These are phyloP conservation scores for Hydropsyche betteni DNA, from an alignment of 2,888 invertebrate genomes.

Conservation along the genomic window DNA sequence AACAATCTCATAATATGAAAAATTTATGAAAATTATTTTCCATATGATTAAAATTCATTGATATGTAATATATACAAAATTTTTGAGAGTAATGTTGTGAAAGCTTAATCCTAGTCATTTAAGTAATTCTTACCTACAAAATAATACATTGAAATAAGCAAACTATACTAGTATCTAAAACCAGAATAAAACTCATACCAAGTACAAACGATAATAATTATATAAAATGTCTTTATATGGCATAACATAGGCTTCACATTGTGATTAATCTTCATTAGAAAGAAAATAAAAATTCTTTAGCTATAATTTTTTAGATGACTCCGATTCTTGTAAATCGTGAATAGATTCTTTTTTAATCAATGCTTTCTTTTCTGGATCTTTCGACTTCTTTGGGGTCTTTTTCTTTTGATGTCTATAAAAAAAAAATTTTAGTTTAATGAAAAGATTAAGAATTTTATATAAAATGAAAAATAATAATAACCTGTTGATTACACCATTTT, in stretches of 20 bases:
- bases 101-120: no score
- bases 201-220: no score
- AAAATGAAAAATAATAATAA: conserved; percentile 49
- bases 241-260: no score
- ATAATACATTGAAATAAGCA: no score
- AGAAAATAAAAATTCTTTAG: conserved; percentile 11
- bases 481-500: conserved; percentile 86
- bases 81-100: no score
- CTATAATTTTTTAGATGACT: conserved; percentile 65
- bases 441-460: neutral
- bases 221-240: neutral
- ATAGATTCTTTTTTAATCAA: conserved; percentile 66
- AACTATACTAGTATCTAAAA: no score
- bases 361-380: conserved; percentile 68
- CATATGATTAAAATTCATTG: no score
- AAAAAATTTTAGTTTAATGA: neutral
- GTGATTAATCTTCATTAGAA: neutral
- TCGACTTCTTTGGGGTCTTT: conserved; percentile 69
- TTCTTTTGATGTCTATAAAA: conserved; percentile 65
- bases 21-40: no score
- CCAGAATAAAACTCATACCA: no score
- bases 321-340: conserved; percentile 63
- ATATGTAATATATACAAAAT: no score
- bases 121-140: no score
- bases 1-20: no score